Percentiles rank a stretch among this genome's conserved stretches.
phyloP scores from a whole-genome alignment of 37 sponge, comb jelly and placozoan species.

The Corticium candelabrum region DNA sequence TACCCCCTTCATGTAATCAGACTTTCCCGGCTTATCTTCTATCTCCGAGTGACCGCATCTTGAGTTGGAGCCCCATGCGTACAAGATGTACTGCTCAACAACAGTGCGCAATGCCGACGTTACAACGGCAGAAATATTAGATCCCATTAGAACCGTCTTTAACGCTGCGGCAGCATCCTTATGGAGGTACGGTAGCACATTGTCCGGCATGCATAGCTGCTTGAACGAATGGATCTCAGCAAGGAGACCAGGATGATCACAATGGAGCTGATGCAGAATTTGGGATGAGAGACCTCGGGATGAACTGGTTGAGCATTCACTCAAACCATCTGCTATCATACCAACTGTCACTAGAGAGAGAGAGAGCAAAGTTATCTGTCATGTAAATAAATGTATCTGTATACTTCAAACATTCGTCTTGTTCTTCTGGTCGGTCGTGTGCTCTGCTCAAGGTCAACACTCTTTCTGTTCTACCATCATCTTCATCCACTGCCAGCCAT shows the following conservation, averaged over 20 bases:
- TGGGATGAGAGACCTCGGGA: neutral
- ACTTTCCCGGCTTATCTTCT: neutral
- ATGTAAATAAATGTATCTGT: too few species aligned
- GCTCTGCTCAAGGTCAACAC: too few species aligned
- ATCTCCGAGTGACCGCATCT: neutral
- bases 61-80: neutral
- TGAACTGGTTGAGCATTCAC: neutral
- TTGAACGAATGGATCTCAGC: neutral
- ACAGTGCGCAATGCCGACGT: neutral
- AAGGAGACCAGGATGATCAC: neutral
- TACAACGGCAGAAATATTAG: neutral
- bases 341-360: too few species aligned
- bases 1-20: neutral
- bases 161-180: neutral
- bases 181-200: neutral
- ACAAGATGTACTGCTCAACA: neutral
- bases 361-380: too few species aligned
- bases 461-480: too few species aligned
- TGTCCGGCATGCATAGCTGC: neutral
- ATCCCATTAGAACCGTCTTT: neutral
- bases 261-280: neutral
- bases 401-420: too few species aligned
- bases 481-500: too few species aligned
- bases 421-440: too few species aligned
- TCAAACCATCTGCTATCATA: neutral